A percentile compares a stretch with the other conserved stretches of the same genome.
These are phyloP conservation scores for Telmatochromis sp. DNA, from an alignment of 2,113 vertebrate genomes.

Conservation along the genomic window DNA sequence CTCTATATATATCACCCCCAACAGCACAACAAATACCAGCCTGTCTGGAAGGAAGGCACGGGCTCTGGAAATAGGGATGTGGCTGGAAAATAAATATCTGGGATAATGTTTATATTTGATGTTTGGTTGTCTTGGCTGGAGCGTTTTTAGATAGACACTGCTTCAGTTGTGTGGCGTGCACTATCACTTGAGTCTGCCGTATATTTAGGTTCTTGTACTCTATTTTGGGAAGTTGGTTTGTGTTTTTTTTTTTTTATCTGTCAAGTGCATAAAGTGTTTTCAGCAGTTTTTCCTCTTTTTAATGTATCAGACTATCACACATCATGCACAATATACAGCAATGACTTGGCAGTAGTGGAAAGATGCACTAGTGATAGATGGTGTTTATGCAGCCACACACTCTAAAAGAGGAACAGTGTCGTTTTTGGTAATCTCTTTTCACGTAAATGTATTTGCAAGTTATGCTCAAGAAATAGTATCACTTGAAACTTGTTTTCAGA, in stretches of 20 bases:
- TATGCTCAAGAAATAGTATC: background rate
- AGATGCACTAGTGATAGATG: background rate
- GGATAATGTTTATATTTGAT: constrained; percentile 55
- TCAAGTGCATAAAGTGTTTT: background rate
- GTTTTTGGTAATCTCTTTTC: background rate
- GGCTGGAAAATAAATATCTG: constrained; percentile 62
- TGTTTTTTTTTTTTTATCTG: constrained; percentile 15
- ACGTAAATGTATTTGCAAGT: background rate
- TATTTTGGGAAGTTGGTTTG: constrained; percentile 42
- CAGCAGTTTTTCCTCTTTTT: background rate
- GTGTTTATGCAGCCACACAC: background rate
- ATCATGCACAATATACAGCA: background rate
- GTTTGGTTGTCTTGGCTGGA: constrained; percentile 40
- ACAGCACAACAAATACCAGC: constrained; percentile 67
- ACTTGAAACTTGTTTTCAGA: background rate
- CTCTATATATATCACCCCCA: constrained; percentile 67
- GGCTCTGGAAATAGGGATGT: constrained; percentile 59
- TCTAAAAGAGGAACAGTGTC: background rate
- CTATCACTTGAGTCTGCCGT: constrained; percentile 19
- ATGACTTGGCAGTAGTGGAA: background rate
- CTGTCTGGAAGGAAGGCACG: constrained; percentile 57
- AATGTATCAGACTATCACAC: background rate
- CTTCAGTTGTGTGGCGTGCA: constrained; percentile 18
- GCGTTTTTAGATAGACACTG: constrained; percentile 45
- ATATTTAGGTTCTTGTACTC: constrained; percentile 34